Evolutionary conservation across 2,888 invertebrate genomes (phyloP).

Genomic region (Luperina testacea): DNA sequence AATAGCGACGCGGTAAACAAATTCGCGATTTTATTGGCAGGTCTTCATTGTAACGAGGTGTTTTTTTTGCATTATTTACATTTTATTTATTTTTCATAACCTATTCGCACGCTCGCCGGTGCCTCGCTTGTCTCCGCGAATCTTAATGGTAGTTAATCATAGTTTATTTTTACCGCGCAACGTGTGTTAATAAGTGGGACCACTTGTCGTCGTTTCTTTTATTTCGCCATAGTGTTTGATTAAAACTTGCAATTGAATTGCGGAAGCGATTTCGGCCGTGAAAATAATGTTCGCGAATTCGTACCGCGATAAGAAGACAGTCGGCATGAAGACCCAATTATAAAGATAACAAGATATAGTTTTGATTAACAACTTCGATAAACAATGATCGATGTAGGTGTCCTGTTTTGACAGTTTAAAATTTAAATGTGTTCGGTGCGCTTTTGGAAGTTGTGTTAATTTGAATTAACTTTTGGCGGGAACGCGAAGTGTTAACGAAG

Average conservation of each 20-base stretch:
- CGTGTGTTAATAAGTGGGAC: constrained; percentile 89
- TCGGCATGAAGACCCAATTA: constrained; percentile 74
- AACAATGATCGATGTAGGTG: constrained; percentile 58
- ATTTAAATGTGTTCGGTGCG: constrained; percentile 65
- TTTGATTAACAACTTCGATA: constrained; percentile 69
- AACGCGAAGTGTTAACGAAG: constrained; percentile 78
- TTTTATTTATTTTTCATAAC: constrained; percentile 79
- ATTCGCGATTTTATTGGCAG: constrained; percentile 83
- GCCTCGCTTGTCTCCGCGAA: constrained; percentile 87
- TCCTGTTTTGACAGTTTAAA: constrained; percentile 68
- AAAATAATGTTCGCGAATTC: constrained; percentile 77
- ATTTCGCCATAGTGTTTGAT: constrained; percentile 84
- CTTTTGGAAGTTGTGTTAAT: constrained; percentile 72
- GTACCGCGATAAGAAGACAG: constrained; percentile 72
- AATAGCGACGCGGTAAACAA: constrained; percentile 86
- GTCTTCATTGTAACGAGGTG: constrained; percentile 75
- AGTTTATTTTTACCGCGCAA: constrained; percentile 90
- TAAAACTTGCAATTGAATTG: constrained; percentile 80
- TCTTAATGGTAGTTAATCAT: constrained; percentile 89
- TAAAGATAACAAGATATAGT: constrained; percentile 74
- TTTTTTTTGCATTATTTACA: constrained; percentile 71
- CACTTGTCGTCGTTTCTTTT: constrained; percentile 83
- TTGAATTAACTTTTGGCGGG: constrained; percentile 80
- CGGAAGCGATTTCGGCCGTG: constrained; percentile 82
- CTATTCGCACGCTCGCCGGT: constrained; percentile 81